Evolutionary conservation across 2,888 invertebrate species (phyloP).

Genomic region (Amphimallon solstitiale): DNA sequence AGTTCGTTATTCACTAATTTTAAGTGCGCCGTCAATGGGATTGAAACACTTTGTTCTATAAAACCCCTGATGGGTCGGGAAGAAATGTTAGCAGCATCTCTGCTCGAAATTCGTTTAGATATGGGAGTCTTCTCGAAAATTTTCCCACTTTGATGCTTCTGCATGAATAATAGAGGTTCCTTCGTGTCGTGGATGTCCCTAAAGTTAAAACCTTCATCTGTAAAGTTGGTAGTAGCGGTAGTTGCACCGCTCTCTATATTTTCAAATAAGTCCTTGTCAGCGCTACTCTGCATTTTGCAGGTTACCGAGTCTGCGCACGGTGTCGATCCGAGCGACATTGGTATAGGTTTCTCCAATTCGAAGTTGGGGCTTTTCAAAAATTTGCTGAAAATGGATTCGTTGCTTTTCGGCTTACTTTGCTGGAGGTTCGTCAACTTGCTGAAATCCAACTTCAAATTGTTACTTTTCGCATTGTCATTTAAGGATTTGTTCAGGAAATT

Average conservation of each 20-base stretch:
- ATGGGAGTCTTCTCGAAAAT: slow-evolving; percentile 60
- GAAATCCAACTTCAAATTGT: slow-evolving; percentile 49
- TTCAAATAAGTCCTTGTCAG: slow-evolving; percentile 37
- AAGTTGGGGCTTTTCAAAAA: slow-evolving; percentile 47
- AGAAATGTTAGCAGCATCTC: slow-evolving; percentile 61
- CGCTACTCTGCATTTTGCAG: slow-evolving; percentile 5
- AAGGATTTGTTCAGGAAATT: slow-evolving; percentile 19
- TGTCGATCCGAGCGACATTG: slow-evolving; percentile 61
- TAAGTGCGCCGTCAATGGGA: slow-evolving; percentile 75
- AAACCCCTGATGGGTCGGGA: slow-evolving; percentile 55
- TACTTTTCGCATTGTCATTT: not conserved
- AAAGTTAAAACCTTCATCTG: slow-evolving; percentile 65
- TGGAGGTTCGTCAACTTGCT: slow-evolving; percentile 41
- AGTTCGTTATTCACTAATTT: slow-evolving; percentile 78
- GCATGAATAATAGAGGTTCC: slow-evolving; percentile 29
- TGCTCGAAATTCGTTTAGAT: slow-evolving; percentile 52
- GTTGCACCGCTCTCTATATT: slow-evolving; percentile 28
- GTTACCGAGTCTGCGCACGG: slow-evolving; percentile 47
- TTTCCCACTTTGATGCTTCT: slow-evolving; percentile 50
- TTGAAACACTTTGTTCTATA: slow-evolving; percentile 65
- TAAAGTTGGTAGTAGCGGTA: slow-evolving; percentile 63
- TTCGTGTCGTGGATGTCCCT: slow-evolving; percentile 25
- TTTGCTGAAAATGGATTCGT: slow-evolving; percentile 28
- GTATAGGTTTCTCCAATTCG: slow-evolving; percentile 51
- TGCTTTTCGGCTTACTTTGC: slow-evolving; percentile 11